Evolutionary conservation across 2,113 vertebrate genomes (phyloP).

Genomic region (Pseudorectes ferrugineus): DNA sequence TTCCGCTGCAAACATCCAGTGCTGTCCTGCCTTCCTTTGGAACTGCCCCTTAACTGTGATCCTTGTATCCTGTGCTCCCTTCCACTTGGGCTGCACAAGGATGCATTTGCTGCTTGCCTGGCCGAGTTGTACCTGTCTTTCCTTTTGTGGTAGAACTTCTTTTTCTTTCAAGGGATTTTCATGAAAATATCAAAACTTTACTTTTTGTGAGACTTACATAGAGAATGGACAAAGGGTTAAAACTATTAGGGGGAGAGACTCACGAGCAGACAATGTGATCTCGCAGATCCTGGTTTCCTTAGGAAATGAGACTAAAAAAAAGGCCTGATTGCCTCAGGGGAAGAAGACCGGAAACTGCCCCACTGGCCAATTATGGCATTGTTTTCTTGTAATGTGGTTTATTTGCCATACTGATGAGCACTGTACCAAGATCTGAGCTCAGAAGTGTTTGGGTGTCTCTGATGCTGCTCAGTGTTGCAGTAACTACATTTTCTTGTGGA

Average conservation of each 20-base stretch:
- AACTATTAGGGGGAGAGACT: neutral
- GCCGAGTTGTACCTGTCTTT: neutral
- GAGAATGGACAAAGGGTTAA: conserved; percentile 41
- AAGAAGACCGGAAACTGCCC: conserved; percentile 57
- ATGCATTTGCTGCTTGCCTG: neutral
- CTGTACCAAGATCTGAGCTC: neutral
- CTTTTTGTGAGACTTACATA: neutral
- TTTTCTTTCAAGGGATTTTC: neutral
- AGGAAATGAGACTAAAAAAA: conserved; percentile 54
- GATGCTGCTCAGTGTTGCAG: neutral
- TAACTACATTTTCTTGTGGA: neutral
- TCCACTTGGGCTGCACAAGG: neutral
- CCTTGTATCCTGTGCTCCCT: neutral
- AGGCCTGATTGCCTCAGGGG: conserved; percentile 38
- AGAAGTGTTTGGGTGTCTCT: neutral
- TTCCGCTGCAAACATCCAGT: neutral
- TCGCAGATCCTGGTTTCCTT: conserved; percentile 47
- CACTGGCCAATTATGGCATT: conserved; percentile 51
- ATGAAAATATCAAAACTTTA: neutral
- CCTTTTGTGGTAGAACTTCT: neutral
- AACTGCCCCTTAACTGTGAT: neutral
- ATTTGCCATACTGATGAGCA: neutral
- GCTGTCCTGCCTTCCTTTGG: neutral
- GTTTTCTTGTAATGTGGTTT: conserved; percentile 42
- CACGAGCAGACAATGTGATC: conserved; percentile 33